Conservation (phyloP, 1,140 invertebrate species). For the Odontomachus brunneus region DNA sequence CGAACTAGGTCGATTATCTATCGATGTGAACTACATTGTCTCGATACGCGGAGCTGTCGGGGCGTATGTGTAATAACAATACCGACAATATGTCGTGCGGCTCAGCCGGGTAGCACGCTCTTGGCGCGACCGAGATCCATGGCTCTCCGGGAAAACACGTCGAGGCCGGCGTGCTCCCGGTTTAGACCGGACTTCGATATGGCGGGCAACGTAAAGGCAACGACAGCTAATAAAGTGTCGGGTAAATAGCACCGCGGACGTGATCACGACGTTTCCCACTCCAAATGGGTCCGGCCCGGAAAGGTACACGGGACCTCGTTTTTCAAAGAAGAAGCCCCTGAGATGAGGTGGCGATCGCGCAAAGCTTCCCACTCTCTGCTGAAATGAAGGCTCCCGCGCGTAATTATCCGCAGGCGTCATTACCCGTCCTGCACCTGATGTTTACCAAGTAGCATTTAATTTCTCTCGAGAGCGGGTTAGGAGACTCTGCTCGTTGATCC, state of each 20-base stretch:
- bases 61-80: neutral
- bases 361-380: neutral
- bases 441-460: conserved; percentile 11
- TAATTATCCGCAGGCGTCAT: conserved; percentile 8
- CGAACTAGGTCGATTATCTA: conserved; percentile 5
- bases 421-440: neutral
- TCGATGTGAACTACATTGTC: neutral
- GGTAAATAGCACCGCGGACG: conserved; percentile 57
- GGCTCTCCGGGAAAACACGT: neutral
- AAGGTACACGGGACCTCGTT: conserved; percentile 36
- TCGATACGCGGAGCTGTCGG: neutral
- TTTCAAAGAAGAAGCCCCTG: conserved; percentile 34
- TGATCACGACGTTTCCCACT: conserved; percentile 58
- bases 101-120: neutral
- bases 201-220: conserved; percentile 14
- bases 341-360: neutral
- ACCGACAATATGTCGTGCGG: neutral
- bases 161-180: neutral
- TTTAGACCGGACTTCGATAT: conserved; percentile 29
- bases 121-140: neutral
- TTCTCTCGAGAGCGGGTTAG: neutral
- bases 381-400: neutral
- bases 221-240: conserved; percentile 64
- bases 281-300: conserved; percentile 22
- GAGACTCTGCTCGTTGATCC: too few species aligned